These are phyloP conservation scores for Chironomus riparius DNA, from an alignment of 2,888 invertebrate species.

Conservation along the genomic window DNA sequence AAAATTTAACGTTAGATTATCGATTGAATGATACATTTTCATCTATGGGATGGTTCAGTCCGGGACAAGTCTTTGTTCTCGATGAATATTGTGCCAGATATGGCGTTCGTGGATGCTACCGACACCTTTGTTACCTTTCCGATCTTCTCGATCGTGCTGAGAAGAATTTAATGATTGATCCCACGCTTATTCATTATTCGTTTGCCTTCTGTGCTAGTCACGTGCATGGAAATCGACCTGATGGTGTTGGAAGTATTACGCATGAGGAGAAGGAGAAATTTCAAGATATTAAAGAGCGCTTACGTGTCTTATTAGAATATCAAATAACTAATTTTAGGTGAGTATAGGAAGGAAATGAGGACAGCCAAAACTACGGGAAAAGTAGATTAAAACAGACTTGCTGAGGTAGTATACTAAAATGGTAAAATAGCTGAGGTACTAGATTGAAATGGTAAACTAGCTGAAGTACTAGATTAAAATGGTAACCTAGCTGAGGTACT, in stretches of 20 bases:
- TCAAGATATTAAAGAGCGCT: conserved; percentile 91
- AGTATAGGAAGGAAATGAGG: conserved; percentile 22
- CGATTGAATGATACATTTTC: conserved; percentile 96
- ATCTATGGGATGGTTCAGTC: conserved; percentile 99
- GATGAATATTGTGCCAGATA: conserved; percentile 98
- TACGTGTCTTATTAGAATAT: conserved; percentile 85
- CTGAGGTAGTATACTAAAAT: too few species aligned
- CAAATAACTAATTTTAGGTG: conserved; percentile 98
- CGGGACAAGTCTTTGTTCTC: conserved; percentile 95
- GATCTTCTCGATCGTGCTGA: conserved; percentile 93
- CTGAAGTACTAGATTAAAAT: too few species aligned
- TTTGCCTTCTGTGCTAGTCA: conserved; percentile 99
- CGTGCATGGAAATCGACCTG: conserved; percentile 98
- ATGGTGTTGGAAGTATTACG: conserved; percentile 97
- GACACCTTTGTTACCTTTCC: conserved; percentile 91
- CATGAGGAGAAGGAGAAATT: conserved; percentile 97
- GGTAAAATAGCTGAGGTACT: too few species aligned
- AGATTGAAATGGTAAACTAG: too few species aligned
- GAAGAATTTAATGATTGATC: conserved; percentile 91
- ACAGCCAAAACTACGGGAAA: too few species aligned
- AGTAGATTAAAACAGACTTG: too few species aligned
- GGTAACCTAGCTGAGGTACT: too few species aligned
- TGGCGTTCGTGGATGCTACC: conserved; percentile 92
- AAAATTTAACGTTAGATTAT: conserved; percentile 88
- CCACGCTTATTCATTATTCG: conserved; percentile 96